Percentiles rank a stretch among this genome's conserved stretches.
Evolutionary conservation across 1,140 invertebrate genomes (phyloP).

Genomic region (Caenorhabditis tropicalis): DNA sequence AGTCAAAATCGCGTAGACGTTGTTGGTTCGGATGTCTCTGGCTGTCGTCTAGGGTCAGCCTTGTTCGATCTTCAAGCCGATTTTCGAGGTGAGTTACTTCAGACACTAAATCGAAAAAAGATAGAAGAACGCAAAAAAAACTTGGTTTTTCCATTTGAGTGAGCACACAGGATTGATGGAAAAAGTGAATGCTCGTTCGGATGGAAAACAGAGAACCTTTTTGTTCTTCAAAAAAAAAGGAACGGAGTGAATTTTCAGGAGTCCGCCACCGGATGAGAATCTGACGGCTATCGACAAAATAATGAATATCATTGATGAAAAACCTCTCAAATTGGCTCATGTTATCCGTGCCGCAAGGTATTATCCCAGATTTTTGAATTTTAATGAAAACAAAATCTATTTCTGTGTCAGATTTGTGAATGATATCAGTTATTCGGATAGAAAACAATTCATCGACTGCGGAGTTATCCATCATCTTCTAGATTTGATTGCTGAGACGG

Average conservation of each 20-base stretch:
- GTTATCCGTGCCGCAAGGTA: constrained; percentile 63
- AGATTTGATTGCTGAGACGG: not conserved
- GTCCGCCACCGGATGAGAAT: constrained; percentile 61
- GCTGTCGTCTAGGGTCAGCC: constrained; percentile 26
- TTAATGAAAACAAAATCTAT: not conserved
- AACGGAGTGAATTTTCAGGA: not conserved
- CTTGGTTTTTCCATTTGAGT: not conserved
- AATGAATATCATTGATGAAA: constrained; percentile 27
- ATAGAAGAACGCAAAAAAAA: not conserved
- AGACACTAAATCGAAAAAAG: not conserved
- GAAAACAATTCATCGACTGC: not conserved
- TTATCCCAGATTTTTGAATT: not conserved
- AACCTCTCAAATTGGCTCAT: constrained; percentile 60
- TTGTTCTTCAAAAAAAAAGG: no score
- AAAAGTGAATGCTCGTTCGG: not conserved
- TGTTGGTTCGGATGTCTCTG: constrained; percentile 33
- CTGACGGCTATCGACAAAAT: constrained; percentile 49
- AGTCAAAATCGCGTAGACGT: constrained; percentile 4
- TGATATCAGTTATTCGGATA: not conserved
- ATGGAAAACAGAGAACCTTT: not conserved
- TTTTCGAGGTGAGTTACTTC: not conserved
- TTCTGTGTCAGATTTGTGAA: not conserved
- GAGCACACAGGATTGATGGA: not conserved
- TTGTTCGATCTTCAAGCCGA: constrained; percentile 15
- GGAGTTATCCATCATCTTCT: constrained; percentile 24